Evolutionary conservation across 2,797 vertebrate genomes (phyloP).

Genomic region (Hirundo rustica): DNA sequence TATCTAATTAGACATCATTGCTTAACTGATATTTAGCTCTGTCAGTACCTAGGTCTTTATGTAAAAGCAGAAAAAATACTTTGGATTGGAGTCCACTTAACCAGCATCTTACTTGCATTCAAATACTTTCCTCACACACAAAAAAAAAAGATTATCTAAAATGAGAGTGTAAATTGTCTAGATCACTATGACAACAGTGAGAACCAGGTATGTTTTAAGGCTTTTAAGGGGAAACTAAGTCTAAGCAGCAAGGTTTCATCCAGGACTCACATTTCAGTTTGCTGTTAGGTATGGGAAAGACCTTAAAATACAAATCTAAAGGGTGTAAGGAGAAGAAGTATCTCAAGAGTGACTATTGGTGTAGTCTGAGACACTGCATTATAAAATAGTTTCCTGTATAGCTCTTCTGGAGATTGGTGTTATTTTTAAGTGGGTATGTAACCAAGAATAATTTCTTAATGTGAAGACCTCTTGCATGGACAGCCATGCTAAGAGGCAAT

Average conservation of each 20-base stretch:
- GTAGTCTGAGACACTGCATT: neutral
- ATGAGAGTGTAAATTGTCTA: neutral
- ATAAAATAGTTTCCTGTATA: neutral
- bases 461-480: neutral
- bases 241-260: neutral
- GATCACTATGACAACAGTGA: neutral
- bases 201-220: neutral
- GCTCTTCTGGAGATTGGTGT: neutral
- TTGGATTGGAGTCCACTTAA: neutral
- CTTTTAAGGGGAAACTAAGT: neutral
- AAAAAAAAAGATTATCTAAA: neutral
- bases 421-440: neutral
- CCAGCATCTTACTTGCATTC: neutral
- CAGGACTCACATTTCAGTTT: neutral
- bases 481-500: neutral
- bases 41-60: neutral
- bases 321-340: neutral
- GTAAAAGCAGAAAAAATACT: slow-evolving; percentile 3
- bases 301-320: neutral
- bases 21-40: neutral
- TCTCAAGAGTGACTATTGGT: neutral
- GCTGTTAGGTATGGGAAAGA: neutral
- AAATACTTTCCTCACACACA: neutral
- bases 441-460: neutral
- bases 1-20: neutral